Base-by-base conservation (phyloP, 2,888 invertebrate genomes). In the Macropis europaea region DNA sequence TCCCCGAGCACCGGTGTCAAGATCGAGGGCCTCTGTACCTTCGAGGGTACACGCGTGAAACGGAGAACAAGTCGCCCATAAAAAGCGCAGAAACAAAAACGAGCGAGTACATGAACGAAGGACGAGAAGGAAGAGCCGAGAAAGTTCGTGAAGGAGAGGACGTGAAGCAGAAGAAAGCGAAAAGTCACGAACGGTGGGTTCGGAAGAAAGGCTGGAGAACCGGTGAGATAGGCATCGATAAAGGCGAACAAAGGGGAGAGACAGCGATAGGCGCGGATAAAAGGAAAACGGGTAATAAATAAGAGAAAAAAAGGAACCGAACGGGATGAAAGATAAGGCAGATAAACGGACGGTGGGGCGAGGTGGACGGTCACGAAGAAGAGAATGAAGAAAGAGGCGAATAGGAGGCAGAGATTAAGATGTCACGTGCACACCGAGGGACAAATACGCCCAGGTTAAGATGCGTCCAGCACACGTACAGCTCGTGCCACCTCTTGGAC, bases 371-470 rank as follows among this genome's bases (percentile, higher is more conserved):
- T n/a, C n/a, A n/a, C n/a, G 15, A 36, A 26, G 26, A 47, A 15
- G 24, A 42, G 15, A n/a, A n/a, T n/a, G 30, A 15, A 13, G 40
- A 43, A 19, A 28, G 42, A 34, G 38, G 53, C 28, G 43, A 42
- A 59, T 26, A 54, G 57, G 30, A 42, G 36, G 34, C 47, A 52
- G 63, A 85, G 84, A 87, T 86, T 87, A 84, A 86, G 84, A 87
- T 86, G 86, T 86, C 84, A 84, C 84, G 83, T 79, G 82, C 83
- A 79, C 77, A 75, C 74, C 78, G 68, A 73, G 80, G 79, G 79
- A 79, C 81, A 82, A 79, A 84, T 77, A 73, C 73, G 71, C 59
- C 59, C 13, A 19, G 56, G 67, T 59, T 50, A 63, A 63, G 62
- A 73, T 76, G 77, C 68, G 76, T 66, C 73, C 64, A 48, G 42